Base-by-base conservation (phyloP, 2,888 invertebrate species). In the Aphidius colemani region DNA sequence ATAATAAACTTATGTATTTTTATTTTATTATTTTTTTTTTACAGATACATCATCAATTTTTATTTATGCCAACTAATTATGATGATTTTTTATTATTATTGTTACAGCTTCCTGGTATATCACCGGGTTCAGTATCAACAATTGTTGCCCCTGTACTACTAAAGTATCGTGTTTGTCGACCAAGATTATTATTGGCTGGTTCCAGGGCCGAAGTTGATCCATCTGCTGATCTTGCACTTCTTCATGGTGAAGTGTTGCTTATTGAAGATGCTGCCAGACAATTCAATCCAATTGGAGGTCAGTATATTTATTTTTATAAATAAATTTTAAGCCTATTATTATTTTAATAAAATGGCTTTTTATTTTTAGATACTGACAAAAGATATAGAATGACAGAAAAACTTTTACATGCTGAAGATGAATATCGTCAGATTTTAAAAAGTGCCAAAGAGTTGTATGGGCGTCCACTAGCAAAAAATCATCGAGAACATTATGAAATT, bases 381-480 rank as follows among this genome's bases (percentile, higher is more conserved):
- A 76, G 80, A 63, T 82, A 83, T 70, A 74, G 83, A 50, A 74
- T 81, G 45, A 83, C 83, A 43, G 83, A 83, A 70, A 81, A 81
- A 63, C 76, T 84, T 63, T 74, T 83, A 56, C 78, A 80, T 63
- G 81, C 81, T 46, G 85, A 85, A 70, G 79, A 79, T 56, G 83
- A 82, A 64, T 85, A 83, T 69, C 78, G 79, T 59, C 80, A 81
- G 67, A 85, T 86, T 67, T 78, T 89, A 66, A 85, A 85, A 78
- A 88, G 88, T 67, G 88, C 88, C 57, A 85, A 86, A 71, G 89
- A 89, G 77, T 81, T 89, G 63, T 89, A 88, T 76, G 88, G 88
- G 18, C 86, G 87, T 72, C 88, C 89, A 1, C 82, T 89, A 63
- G 74, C 80, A 18, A 72, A 77, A 44, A 79, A 75, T 69, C 75